phyloP scores from a whole-genome alignment of 2,888 invertebrate species.

The Phasia obesa region DNA sequence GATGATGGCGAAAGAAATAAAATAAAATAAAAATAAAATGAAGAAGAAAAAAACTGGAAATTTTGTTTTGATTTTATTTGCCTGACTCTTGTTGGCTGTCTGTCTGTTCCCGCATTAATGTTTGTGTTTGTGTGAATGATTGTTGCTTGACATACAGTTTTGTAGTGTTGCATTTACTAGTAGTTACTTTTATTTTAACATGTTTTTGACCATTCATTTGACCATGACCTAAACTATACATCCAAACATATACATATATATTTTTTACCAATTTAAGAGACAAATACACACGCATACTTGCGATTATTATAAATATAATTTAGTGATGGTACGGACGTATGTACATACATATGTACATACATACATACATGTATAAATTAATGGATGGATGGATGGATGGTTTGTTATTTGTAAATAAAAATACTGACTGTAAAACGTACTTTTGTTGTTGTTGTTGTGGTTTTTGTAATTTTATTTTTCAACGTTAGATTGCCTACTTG shows the following conservation, averaged over 20 bases:
- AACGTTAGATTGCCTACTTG: constrained; percentile 28
- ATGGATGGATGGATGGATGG: constrained; percentile 55
- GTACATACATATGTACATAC: not conserved
- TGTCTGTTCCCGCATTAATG: constrained; percentile 9
- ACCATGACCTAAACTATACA: constrained; percentile 69
- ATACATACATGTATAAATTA: constrained; percentile 48
- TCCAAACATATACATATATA: not conserved
- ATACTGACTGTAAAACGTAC: not conserved
- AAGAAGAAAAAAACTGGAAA: constrained; percentile 53
- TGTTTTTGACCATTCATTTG: constrained; percentile 68
- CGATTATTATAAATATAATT: not conserved
- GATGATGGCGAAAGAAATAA: constrained; percentile 46
- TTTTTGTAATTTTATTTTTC: constrained; percentile 47
- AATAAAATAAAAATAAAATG: constrained; percentile 20
- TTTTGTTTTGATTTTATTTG: constrained; percentile 41
- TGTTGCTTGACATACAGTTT: constrained; percentile 1
- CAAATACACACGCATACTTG: constrained; percentile 7
- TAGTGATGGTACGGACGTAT: constrained; percentile 46
- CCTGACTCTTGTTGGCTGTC: too few species aligned
- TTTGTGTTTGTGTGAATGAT: constrained; percentile 9
- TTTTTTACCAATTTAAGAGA: constrained; percentile 11
- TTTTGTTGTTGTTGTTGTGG: constrained; percentile 72
- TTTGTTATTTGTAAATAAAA: constrained; percentile 24
- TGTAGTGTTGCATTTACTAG: constrained; percentile 15
- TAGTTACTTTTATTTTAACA: constrained; percentile 47